These are phyloP conservation scores for Ornithoptera alexandrae DNA, from an alignment of 2,888 invertebrate genomes.

Conservation along the genomic window DNA sequence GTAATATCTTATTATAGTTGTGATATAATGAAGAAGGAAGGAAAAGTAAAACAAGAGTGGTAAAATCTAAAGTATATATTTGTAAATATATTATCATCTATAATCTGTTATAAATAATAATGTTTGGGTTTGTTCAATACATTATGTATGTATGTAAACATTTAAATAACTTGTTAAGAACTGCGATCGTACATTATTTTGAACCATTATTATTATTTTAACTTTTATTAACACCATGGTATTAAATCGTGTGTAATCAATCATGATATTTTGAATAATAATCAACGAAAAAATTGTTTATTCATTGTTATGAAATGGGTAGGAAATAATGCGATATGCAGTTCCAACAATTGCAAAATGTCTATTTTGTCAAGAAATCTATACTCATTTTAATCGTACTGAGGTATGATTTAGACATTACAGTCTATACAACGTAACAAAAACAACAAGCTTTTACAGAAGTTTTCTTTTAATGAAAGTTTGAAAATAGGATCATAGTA, in stretches of 20 bases:
- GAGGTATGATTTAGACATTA: slow-evolving; percentile 75
- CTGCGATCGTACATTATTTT: background rate
- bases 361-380: slow-evolving; percentile 65
- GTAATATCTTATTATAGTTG: no score
- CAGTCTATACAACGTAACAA: slow-evolving; percentile 63
- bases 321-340: slow-evolving; percentile 53
- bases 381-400: slow-evolving; percentile 74
- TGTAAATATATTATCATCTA: slow-evolving; percentile 54
- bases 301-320: slow-evolving; percentile 23
- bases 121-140: slow-evolving; percentile 52
- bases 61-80: slow-evolving; percentile 56
- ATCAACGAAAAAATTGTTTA: background rate
- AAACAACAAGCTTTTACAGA: slow-evolving; percentile 60
- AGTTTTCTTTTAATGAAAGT: slow-evolving; percentile 47
- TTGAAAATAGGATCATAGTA: slow-evolving; percentile 35
- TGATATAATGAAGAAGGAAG: background rate
- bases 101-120: slow-evolving; percentile 51
- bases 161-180: slow-evolving; percentile 1
- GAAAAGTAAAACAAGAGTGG: slow-evolving; percentile 42
- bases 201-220: background rate
- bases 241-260: background rate
- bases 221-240: background rate
- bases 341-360: slow-evolving; percentile 65
- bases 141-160: slow-evolving; percentile 36
- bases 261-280: background rate